These are phyloP conservation scores for Heterohyrax brucei DNA, from an alignment of 2,797 vertebrate species.

Conservation along the genomic window DNA sequence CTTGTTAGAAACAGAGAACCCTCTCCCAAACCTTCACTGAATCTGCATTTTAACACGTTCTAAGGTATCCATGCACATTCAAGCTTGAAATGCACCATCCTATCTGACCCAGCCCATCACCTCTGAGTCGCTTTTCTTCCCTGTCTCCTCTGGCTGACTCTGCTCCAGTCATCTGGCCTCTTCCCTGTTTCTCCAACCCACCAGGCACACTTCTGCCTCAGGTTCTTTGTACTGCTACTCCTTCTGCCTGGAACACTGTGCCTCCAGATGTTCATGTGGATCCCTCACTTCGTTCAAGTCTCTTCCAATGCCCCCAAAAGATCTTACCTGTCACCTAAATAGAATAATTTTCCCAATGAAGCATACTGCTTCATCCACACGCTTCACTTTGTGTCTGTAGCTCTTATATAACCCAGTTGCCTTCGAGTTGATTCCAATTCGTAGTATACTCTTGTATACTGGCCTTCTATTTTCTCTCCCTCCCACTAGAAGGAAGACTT, in stretches of 20 bases:
- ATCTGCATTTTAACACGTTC: neutral
- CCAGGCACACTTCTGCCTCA: neutral
- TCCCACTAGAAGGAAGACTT: neutral
- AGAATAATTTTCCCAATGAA: too few species aligned
- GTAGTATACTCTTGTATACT: too few species aligned
- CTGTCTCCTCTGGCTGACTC: neutral
- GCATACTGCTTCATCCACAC: neutral
- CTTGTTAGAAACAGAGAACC: neutral
- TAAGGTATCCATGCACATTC: neutral
- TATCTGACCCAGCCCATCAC: too few species aligned
- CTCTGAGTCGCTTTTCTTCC: neutral
- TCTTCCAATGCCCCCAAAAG: neutral
- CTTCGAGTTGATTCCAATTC: neutral
- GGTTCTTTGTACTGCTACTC: neutral
- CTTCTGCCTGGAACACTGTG: neutral
- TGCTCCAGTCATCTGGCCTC: neutral
- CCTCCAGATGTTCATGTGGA: neutral
- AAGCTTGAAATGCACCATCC: neutral
- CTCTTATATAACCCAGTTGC: neutral
- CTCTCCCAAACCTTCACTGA: neutral
- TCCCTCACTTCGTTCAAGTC: neutral
- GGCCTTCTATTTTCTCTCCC: neutral
- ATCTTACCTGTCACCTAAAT: neutral
- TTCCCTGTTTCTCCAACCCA: neutral
- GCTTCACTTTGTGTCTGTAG: neutral